These are phyloP conservation scores for Macrostomum lignano DNA, from an alignment of 1,140 invertebrate species.

Conservation along the genomic window DNA sequence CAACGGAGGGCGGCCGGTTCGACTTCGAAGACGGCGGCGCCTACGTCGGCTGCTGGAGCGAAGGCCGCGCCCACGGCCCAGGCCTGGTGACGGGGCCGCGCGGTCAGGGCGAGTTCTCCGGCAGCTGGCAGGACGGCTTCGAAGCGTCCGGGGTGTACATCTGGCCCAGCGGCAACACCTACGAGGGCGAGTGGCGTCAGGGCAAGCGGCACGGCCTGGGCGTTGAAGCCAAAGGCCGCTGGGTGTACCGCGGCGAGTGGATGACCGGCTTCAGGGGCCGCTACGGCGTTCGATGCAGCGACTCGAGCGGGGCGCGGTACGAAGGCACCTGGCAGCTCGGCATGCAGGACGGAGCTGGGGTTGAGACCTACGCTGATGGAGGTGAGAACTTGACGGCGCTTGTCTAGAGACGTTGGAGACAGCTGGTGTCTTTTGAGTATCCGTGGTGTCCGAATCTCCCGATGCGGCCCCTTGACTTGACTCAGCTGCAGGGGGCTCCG, in stretches of 20 bases:
- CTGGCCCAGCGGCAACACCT: conserved; percentile 78
- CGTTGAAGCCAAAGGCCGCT: conserved; percentile 71
- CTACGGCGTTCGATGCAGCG: conserved; percentile 77
- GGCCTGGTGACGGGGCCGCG: conserved; percentile 29
- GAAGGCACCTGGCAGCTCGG: conserved; percentile 97
- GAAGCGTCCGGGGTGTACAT: conserved; percentile 95
- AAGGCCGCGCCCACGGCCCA: conserved; percentile 38
- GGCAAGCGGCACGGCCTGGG: conserved; percentile 89
- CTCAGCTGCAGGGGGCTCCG: no score
- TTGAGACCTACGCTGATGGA: conserved; percentile 92
- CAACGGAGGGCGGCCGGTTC: conserved; percentile 53
- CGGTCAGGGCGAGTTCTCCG: conserved; percentile 86
- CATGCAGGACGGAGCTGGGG: conserved; percentile 91
- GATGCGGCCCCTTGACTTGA: no score
- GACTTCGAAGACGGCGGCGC: conserved; percentile 99
- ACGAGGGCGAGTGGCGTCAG: conserved; percentile 95
- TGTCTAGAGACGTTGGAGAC: no score
- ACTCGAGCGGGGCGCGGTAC: conserved; percentile 77
- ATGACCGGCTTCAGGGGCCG: conserved; percentile 95
- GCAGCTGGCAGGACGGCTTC: conserved; percentile 94
- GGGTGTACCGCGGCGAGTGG: conserved; percentile 95
- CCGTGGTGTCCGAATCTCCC: no score
- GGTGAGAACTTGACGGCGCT: conserved; percentile 42
- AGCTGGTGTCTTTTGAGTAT: no score
- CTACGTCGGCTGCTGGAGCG: conserved; percentile 96